A percentile compares a stretch with the other conserved stretches of the same genome.
Conservation (phyloP, 2,113 vertebrate genomes). For the Solenodon paradoxus region DNA sequence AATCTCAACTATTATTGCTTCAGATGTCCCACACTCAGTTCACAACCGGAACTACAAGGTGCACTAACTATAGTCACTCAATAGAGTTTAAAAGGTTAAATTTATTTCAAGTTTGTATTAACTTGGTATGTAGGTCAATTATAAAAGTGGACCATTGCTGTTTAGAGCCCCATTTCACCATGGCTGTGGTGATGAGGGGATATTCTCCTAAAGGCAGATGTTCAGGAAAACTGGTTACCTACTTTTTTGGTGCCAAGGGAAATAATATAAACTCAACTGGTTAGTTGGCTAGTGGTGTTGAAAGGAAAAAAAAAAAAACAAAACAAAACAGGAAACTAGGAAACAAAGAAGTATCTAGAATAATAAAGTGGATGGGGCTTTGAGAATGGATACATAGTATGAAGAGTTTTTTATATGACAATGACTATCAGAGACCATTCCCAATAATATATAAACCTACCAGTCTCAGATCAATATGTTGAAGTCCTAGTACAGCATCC, state of each 20-base stretch:
- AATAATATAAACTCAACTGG: neutral
- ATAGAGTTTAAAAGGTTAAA: neutral
- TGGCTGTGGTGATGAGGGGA: neutral
- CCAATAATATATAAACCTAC: neutral
- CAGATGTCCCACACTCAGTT: neutral
- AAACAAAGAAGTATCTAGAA: neutral
- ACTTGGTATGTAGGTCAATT: rapidly evolving
- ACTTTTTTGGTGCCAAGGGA: neutral
- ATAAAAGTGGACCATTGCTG: neutral
- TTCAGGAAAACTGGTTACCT: neutral
- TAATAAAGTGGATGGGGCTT: neutral
- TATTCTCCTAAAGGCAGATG: neutral
- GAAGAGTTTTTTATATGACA: neutral
- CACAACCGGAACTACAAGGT: neutral
- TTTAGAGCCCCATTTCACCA: neutral
- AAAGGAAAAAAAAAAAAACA: neutral
- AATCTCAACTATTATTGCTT: neutral
- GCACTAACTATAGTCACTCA: neutral
- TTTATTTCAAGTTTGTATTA: neutral
- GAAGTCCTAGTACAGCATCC: neutral
- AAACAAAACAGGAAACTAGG: neutral
- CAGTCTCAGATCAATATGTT: neutral
- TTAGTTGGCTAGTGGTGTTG: neutral
- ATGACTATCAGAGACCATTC: neutral
- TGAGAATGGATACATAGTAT: neutral